phyloP scores from a whole-genome alignment of 2,797 vertebrate genomes.

The Allenopithecus nigroviridis region DNA sequence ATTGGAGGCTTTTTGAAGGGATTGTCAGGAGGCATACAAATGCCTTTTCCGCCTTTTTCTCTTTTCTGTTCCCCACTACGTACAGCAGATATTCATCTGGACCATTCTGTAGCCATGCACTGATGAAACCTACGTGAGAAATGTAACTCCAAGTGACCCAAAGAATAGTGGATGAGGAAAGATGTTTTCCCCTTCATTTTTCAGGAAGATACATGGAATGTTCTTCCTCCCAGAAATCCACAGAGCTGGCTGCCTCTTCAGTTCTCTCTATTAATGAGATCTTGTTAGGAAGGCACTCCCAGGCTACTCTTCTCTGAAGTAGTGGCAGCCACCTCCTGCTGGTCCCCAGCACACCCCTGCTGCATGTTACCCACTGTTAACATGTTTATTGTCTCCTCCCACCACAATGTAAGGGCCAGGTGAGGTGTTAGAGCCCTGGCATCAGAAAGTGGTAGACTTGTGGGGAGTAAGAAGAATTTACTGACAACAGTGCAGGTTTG shows the following conservation, averaged over 20 bases:
- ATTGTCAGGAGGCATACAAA: neutral
- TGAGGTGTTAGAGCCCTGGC: neutral
- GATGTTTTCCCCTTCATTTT: neutral
- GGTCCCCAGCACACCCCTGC: too few relatives aligned
- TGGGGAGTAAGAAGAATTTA: neutral
- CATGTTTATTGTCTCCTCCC: neutral
- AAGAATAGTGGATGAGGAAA: neutral
- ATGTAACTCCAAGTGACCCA: neutral
- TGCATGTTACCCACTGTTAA: too few relatives aligned
- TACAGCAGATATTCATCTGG: neutral
- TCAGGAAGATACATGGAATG: neutral
- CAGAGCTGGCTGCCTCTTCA: neutral
- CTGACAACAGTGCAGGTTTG: neutral
- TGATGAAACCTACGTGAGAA: neutral
- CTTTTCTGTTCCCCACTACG: neutral
- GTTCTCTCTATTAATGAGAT: neutral
- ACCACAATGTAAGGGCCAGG: neutral
- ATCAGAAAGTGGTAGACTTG: neutral
- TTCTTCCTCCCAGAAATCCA: neutral
- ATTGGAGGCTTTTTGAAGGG: neutral
- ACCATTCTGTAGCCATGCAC: neutral
- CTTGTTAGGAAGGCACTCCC: neutral
- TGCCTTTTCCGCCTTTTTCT: neutral
- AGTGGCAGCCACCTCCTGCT: too few relatives aligned
- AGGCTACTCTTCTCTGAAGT: neutral